phyloP scores from a whole-genome alignment of 2,888 invertebrate genomes.

The Cremastinae sp. region DNA sequence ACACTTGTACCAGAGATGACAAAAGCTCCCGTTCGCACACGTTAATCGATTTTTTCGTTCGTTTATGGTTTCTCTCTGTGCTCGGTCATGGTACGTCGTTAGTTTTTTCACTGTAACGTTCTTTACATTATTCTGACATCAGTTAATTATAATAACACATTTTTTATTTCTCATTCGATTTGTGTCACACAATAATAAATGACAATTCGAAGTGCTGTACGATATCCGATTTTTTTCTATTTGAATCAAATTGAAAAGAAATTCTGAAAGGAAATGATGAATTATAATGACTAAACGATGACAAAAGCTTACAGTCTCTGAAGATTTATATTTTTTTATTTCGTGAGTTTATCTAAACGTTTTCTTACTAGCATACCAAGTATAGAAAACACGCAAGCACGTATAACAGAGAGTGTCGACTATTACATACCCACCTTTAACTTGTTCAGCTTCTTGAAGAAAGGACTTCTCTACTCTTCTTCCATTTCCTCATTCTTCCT shows the following conservation, averaged over 20 bases:
- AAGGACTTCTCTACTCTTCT: slow-evolving; percentile 45
- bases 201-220: too few species aligned
- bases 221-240: too few species aligned
- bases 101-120: slow-evolving; percentile 41
- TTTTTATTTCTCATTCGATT: slow-evolving; percentile 47
- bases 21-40: slow-evolving; percentile 15
- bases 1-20: slow-evolving; percentile 51
- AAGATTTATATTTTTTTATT: slow-evolving; percentile 33
- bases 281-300: not conserved
- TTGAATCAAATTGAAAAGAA: slow-evolving; percentile 1
- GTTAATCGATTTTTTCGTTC: slow-evolving; percentile 19
- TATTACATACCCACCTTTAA: slow-evolving; percentile 43
- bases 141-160: slow-evolving; percentile 55
- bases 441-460: slow-evolving; percentile 31
- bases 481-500: slow-evolving; percentile 33
- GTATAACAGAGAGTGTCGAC: slow-evolving; percentile 44
- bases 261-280: not conserved
- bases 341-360: slow-evolving; percentile 22
- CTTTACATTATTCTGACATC: slow-evolving; percentile 33
- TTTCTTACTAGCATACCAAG: slow-evolving; percentile 17
- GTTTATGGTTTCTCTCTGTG: not conserved
- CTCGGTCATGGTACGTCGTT: slow-evolving; percentile 39
- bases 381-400: slow-evolving; percentile 42
- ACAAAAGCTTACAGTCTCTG: slow-evolving; percentile 18
- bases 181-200: not conserved